Evolutionary conservation across 1,140 invertebrate genomes (phyloP), one percentile per base, ranked within the genome.

Genomic region (Brachionus asplanchnoidis): DNA sequence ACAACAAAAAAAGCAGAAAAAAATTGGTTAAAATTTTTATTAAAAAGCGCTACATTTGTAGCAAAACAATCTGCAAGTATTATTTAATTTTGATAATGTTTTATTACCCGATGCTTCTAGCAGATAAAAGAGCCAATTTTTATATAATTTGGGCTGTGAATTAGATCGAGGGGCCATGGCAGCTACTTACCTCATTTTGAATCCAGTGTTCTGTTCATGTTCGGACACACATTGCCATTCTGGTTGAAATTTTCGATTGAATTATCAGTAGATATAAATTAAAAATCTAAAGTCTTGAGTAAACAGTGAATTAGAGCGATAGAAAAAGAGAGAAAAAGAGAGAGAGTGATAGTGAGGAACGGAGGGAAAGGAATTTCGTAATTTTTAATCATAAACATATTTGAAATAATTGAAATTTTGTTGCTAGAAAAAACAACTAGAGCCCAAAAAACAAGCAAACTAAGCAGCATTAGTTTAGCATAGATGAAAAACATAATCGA

Each of bases 381-480:
- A 68, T 68, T 75, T 44, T 75, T 75, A 75, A 75, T 75, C 40
- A 75, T 75, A 75, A 75, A 75, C 70, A 75, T 75, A 75, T 75
- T 75, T 75, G 32, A 75, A 75, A 75, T 75, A 42, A 42, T 75
- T 75, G 66, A 68, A 68, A 68, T 68, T 68, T 68, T 68, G 66
- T 68, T 68, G 66, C 66, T 32, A 68, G 26, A 28, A 68, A 68
- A 68, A 40, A 68, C 26, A 68, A 40, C 26, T 32, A 68, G 66
- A 68, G 66, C 26, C 26, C 17, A n/a, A 68, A 40, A 68, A 40
- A 68, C 26, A 68, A 68, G 66, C 66, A 68, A 68, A 68, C 26
- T 68, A 75, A 75, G 20, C 40, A 42, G 40, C 32, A 42, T 42
- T 75, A 75, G 36, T 42, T 42, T 42, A 75, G 40, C 70, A 75